Conservation (phyloP, 2,888 invertebrate genomes). For the Melinaea marsaeus region DNA sequence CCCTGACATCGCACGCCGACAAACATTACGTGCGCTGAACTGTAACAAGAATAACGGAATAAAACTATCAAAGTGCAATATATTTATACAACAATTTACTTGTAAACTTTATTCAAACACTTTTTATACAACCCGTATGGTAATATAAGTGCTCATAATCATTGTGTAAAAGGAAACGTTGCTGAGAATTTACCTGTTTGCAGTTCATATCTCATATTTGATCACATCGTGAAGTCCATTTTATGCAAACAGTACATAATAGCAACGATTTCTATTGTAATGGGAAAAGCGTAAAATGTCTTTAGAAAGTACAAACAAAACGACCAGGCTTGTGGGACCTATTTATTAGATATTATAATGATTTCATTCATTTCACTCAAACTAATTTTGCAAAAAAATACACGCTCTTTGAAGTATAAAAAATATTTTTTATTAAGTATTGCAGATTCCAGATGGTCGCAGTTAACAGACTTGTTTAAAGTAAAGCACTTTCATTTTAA, state of each 20-base stretch:
- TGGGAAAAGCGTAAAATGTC: conserved; percentile 29
- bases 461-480: too few species aligned
- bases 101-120: not conserved
- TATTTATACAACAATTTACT: conserved; percentile 1
- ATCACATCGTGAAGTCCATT: conserved; percentile 24
- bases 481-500: too few species aligned
- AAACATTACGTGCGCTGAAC: too few species aligned
- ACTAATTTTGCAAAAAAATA: too few species aligned
- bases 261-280: conserved; percentile 29
- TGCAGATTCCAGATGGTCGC: too few species aligned
- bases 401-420: too few species aligned
- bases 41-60: too few species aligned
- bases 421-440: too few species aligned
- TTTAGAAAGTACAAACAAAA: conserved; percentile 22
- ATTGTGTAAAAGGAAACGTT: conserved; percentile 11
- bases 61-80: too few species aligned
- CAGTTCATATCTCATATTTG: conserved; percentile 22
- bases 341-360: too few species aligned
- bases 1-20: conserved; percentile 6
- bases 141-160: conserved; percentile 2
- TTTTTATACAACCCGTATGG: not conserved
- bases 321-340: not conserved
- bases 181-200: conserved; percentile 15
- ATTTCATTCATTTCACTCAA: too few species aligned
- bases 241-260: conserved; percentile 26